phyloP scores from a whole-genome alignment of 2,797 vertebrate species.

The Artibeus jamaicensis region DNA sequence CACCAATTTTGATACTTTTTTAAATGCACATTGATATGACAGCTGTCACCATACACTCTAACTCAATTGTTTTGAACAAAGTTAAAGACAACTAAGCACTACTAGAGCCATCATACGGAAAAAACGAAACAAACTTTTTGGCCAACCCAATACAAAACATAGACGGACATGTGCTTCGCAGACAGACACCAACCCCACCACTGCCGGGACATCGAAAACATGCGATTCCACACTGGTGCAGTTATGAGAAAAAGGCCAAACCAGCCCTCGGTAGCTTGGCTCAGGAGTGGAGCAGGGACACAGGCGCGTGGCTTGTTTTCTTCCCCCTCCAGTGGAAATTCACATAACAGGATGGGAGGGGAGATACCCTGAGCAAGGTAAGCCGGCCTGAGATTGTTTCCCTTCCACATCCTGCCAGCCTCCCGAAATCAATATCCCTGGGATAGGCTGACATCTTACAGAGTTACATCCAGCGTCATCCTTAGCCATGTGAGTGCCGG shows the following conservation, averaged over 20 bases:
- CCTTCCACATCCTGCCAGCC: neutral
- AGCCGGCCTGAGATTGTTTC: conserved; percentile 25
- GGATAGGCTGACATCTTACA: conserved; percentile 25
- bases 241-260: neutral
- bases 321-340: neutral
- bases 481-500: neutral
- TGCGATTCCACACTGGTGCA: accelerated
- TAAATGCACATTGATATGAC: neutral
- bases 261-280: neutral
- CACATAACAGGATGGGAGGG: neutral
- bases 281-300: neutral
- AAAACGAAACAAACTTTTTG: neutral
- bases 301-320: neutral
- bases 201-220: neutral
- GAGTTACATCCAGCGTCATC: neutral
- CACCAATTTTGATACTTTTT: neutral
- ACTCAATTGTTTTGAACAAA: neutral
- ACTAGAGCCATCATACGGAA: neutral
- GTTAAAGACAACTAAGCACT: neutral
- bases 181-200: neutral
- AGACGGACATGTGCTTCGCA: neutral
- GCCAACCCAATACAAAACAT: neutral
- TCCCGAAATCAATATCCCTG: conserved; percentile 56
- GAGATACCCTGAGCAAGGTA: neutral
- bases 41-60: neutral